phyloP scores from a whole-genome alignment of 1,140 invertebrate species.

The Stegodyphus dumicola region DNA sequence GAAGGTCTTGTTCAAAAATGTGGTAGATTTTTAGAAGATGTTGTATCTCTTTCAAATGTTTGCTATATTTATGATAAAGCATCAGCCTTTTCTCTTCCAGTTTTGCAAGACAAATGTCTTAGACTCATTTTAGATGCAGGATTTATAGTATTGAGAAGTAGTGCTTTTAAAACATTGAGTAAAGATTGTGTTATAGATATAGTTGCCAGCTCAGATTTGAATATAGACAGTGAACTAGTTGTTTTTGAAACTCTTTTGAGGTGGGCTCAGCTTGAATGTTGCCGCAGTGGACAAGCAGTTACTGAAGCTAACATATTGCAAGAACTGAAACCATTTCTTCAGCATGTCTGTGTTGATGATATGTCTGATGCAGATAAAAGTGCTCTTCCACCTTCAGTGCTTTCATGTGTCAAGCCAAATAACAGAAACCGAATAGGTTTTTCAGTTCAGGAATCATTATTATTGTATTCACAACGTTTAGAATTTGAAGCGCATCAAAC shows the following conservation, averaged over 20 bases:
- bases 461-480: background rate
- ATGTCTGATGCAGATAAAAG: constrained; percentile 53
- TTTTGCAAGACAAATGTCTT: constrained; percentile 17
- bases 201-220: constrained; percentile 16
- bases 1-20: constrained; percentile 25
- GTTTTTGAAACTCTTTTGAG: constrained; percentile 26
- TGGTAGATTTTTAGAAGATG: constrained; percentile 18
- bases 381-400: constrained; percentile 10
- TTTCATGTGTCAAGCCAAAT: constrained; percentile 14
- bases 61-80: constrained; percentile 36
- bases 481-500: background rate
- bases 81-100: background rate
- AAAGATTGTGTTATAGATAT: constrained; percentile 41
- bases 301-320: constrained; percentile 29
- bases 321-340: constrained; percentile 35
- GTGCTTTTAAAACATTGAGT: constrained; percentile 11
- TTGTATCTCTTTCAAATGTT: constrained; percentile 9
- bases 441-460: constrained; percentile 3
- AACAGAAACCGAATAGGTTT: constrained; percentile 19
- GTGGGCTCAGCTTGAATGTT: constrained; percentile 30
- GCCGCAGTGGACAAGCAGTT: constrained; percentile 1
- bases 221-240: constrained; percentile 47
- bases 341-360: constrained; percentile 40
- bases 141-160: constrained; percentile 29
- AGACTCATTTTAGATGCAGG: constrained; percentile 29